Evolutionary conservation across 2,888 invertebrate genomes (phyloP).

Genomic region (Loripinus fragilis): DNA sequence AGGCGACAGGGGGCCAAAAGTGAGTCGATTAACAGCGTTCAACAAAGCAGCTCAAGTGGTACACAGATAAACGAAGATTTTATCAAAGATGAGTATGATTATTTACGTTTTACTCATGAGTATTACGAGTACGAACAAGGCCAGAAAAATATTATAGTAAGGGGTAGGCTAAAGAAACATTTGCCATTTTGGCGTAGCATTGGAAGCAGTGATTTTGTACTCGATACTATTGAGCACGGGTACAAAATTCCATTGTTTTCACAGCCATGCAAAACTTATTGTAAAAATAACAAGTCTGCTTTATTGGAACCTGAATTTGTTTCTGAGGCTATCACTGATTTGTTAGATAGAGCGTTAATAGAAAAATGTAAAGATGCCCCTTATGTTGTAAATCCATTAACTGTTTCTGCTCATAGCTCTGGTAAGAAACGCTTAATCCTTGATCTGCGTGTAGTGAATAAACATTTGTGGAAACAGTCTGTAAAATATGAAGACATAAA

Average conservation of each 20-base stretch:
- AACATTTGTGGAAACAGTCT: slow-evolving; percentile 33
- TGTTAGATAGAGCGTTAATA: slow-evolving; percentile 30
- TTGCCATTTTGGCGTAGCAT: slow-evolving; percentile 8
- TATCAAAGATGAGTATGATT: slow-evolving; percentile 41
- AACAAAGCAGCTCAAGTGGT: not conserved
- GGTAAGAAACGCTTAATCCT: slow-evolving; percentile 31
- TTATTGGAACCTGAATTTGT: slow-evolving; percentile 27
- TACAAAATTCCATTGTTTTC: slow-evolving; percentile 30
- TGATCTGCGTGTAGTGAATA: slow-evolving; percentile 21
- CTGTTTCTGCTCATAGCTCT: slow-evolving; percentile 24
- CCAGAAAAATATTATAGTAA: slow-evolving; percentile 44
- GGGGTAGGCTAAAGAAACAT: slow-evolving; percentile 24
- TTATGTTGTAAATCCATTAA: slow-evolving; percentile 26
- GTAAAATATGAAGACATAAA: slow-evolving; percentile 35
- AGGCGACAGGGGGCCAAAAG: too few species aligned
- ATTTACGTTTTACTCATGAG: slow-evolving; percentile 32
- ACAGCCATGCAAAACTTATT: not conserved
- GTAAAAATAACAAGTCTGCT: slow-evolving; percentile 29
- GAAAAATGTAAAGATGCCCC: not conserved
- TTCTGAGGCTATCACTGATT: slow-evolving; percentile 29
- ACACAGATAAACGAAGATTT: not conserved
- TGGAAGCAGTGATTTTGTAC: slow-evolving; percentile 9
- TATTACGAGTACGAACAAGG: slow-evolving; percentile 48
- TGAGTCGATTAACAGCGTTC: not conserved
- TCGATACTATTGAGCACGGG: slow-evolving; percentile 22